Base-by-base conservation (phyloP, 2,888 invertebrate genomes). In the Adelognathus sp. region DNA sequence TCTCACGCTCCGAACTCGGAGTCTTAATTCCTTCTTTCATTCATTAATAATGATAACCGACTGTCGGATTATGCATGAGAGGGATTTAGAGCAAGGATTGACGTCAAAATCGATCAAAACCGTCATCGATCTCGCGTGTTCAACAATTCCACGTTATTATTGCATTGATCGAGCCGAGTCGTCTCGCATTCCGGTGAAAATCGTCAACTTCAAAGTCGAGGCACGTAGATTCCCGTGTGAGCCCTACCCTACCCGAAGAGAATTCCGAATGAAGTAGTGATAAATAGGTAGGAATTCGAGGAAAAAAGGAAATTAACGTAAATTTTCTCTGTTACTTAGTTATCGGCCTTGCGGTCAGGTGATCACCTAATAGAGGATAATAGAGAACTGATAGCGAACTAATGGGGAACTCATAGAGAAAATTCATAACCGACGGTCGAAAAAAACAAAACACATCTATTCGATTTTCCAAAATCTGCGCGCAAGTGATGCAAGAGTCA, bases 211-310 rank as follows among this genome's bases (percentile, higher is more conserved):
- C 18, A 66, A 72, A 74, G 67, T 77, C 63, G 27, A 69, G 69
- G 72, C 79, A 79, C 79, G 79, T 75, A 79, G 71, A 67, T 24
- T 31, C 41, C 61, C 39, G 66, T 61, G 66, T 52, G 9, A 21
- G 54, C 58, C 50, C 36, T 31, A 27, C 33, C 50, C 64, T 72
- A 50, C 71, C 24, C 60, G 44, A 63, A 61, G 64, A 44, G 76
- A 76, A 80, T 76, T 73, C 63, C 72, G 14, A 70, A 69, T 64
- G 73, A 69, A 18, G 18, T 39, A 41, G 64, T 41, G 64, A 73
- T 64, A 64, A 74, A 70, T 69, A 39, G 58, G 3, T 29, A 50
- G 39, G n/a, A 70, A 24, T 36, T n/a, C 50, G 16, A 54, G 41
- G 16, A 50, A 11, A 6, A 31, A 36, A 63, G 44, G 3, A 27